Evolutionary conservation across 1,140 invertebrate species (phyloP).

Genomic region (Euura lappo): DNA sequence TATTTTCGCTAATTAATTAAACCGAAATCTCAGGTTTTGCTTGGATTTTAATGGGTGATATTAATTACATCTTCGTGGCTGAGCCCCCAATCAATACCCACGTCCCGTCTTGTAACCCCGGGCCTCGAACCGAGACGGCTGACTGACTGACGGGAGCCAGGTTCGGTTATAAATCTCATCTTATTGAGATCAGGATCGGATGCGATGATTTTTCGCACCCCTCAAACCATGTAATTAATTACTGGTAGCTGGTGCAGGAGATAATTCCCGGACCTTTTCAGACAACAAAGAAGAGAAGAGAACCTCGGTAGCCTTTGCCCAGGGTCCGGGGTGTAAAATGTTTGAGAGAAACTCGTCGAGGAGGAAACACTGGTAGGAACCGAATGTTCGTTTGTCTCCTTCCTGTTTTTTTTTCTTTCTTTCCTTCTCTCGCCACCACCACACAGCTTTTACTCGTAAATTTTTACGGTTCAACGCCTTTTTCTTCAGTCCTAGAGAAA

Average conservation of each 20-base stretch:
- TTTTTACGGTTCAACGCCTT: too few relatives aligned
- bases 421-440: not conserved
- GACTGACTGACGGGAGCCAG: too few relatives aligned
- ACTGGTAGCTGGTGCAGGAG: not conserved
- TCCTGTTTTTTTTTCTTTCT: not conserved
- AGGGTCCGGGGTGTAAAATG: not conserved
- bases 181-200: not conserved
- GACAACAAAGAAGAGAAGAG: not conserved
- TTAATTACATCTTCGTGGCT: not conserved
- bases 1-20: conserved; percentile 3
- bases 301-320: not conserved
- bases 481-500: too few relatives aligned
- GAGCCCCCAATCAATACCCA: not conserved
- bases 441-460: too few relatives aligned
- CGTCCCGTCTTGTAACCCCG: not conserved
- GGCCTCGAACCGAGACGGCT: too few relatives aligned
- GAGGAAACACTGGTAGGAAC: not conserved
- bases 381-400: not conserved
- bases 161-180: too few relatives aligned
- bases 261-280: not conserved
- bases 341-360: not conserved
- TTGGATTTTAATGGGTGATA: not conserved
- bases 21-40: not conserved
- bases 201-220: not conserved
- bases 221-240: not conserved